These are phyloP conservation scores for Scelioninae gen. 2 DNA, from an alignment of 2,888 invertebrate species.

Conservation along the genomic window DNA sequence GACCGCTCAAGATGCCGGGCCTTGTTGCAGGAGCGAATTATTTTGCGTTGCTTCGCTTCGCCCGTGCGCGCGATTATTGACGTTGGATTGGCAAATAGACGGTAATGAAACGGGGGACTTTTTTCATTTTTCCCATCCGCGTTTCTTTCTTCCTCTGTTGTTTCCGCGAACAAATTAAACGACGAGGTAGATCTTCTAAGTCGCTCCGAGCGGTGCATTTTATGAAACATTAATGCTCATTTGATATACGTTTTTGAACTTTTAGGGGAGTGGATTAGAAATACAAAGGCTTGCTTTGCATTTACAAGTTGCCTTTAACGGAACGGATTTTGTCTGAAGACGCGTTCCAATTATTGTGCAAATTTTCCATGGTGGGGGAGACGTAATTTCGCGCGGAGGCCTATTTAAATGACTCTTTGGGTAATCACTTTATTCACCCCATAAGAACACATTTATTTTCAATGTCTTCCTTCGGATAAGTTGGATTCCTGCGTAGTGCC, in stretches of 20 bases:
- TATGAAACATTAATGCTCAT: too few relatives aligned
- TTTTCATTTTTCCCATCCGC: too few relatives aligned
- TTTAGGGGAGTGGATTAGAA: too few relatives aligned
- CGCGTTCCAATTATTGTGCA: constrained; percentile 52
- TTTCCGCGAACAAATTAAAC: constrained; percentile 3
- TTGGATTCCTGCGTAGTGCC: constrained; percentile 40
- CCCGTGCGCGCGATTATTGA: constrained; percentile 28
- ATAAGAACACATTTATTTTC: constrained; percentile 50
- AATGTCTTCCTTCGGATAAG: constrained; percentile 35
- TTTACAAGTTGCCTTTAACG: constrained; percentile 19
- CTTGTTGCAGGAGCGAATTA: constrained; percentile 48
- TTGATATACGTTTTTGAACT: too few relatives aligned
- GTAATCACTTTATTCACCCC: constrained; percentile 52
- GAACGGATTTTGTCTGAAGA: constrained; percentile 36
- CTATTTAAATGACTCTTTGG: constrained; percentile 43
- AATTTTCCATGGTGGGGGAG: constrained; percentile 16
- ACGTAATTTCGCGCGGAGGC: constrained; percentile 25
- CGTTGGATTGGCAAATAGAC: constrained; percentile 42
- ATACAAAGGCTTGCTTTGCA: too few relatives aligned
- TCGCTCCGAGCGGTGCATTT: too few relatives aligned
- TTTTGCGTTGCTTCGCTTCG: constrained; percentile 46
- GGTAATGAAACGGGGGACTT: constrained; percentile 35
- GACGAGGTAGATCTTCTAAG: too few relatives aligned
- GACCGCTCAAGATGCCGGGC: constrained; percentile 35
- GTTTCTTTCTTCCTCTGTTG: constrained; percentile 4